phyloP scores from a whole-genome alignment of 2,888 invertebrate genomes.

The Allacma fusca region DNA sequence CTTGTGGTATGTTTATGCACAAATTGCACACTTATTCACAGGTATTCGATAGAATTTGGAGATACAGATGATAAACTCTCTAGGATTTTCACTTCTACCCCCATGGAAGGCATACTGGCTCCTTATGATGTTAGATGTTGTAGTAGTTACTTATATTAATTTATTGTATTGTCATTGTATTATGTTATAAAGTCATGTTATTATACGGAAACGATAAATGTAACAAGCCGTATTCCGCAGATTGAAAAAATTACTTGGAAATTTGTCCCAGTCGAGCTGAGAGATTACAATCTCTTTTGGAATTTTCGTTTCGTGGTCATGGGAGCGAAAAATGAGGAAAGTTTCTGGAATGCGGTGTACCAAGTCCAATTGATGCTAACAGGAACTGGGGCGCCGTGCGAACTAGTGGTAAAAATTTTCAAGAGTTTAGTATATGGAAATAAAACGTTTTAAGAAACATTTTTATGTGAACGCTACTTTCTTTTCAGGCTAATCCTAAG shows the following conservation, averaged over 20 bases:
- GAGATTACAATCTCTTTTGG: slow-evolving; percentile 46
- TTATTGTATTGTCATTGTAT: not conserved
- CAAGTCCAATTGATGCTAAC: slow-evolving; percentile 44
- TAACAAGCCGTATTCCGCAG: slow-evolving; percentile 29
- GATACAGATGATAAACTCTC: slow-evolving; percentile 38
- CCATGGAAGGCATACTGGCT: slow-evolving; percentile 45
- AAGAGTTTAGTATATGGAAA: too few relatives aligned
- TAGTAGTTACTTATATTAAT: slow-evolving; percentile 4
- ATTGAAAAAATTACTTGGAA: slow-evolving; percentile 31
- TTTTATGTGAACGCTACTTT: too few relatives aligned
- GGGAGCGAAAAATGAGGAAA: slow-evolving; percentile 41
- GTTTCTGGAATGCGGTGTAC: slow-evolving; percentile 45
- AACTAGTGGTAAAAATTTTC: not conserved
- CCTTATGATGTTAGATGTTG: slow-evolving; percentile 46
- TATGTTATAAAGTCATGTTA: too few relatives aligned
- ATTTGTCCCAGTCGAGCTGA: slow-evolving; percentile 30
- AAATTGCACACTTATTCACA: too few relatives aligned
- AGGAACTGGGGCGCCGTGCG: slow-evolving; percentile 36
- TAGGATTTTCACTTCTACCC: slow-evolving; percentile 46
- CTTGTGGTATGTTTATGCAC: too few relatives aligned
- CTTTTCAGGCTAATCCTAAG: not conserved
- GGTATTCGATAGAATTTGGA: slow-evolving; percentile 46
- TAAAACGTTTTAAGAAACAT: too few relatives aligned
- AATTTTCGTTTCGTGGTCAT: slow-evolving; percentile 50
- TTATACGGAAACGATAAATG: too few relatives aligned